Conservation (phyloP, 2,113 vertebrate species). For the Neolamprologus variostigma region DNA sequence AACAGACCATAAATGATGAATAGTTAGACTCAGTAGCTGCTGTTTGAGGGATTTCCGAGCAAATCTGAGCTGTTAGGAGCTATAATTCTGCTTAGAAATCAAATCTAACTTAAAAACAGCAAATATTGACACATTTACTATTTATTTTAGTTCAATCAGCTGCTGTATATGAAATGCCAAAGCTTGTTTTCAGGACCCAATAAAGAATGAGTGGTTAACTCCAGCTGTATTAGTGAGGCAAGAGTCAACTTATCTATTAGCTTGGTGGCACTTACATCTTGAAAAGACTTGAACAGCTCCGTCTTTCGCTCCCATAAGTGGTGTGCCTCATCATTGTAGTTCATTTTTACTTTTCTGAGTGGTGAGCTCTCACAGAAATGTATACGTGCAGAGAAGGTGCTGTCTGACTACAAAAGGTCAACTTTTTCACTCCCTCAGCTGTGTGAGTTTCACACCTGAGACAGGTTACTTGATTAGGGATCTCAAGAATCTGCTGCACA, state of each 20-base stretch:
- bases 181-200: neutral
- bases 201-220: neutral
- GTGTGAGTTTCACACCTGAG: neutral
- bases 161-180: neutral
- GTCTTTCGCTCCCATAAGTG: neutral
- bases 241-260: neutral
- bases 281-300: neutral
- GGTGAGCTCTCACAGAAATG: neutral
- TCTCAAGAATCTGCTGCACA: neutral
- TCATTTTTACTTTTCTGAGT: neutral
- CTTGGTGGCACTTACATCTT: neutral
- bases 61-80: neutral
- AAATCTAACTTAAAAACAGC: neutral
- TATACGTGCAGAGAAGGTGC: neutral
- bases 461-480: neutral
- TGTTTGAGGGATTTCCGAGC: neutral
- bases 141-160: neutral
- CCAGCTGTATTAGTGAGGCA: neutral
- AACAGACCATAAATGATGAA: neutral
- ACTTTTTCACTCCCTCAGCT: neutral
- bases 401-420: neutral
- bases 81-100: neutral
- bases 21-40: neutral
- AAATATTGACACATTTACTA: neutral
- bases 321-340: neutral